Evolutionary conservation across 1,140 invertebrate species (phyloP), one percentile per base, ranked within the genome.

Genomic region (Halyomorpha halys): DNA sequence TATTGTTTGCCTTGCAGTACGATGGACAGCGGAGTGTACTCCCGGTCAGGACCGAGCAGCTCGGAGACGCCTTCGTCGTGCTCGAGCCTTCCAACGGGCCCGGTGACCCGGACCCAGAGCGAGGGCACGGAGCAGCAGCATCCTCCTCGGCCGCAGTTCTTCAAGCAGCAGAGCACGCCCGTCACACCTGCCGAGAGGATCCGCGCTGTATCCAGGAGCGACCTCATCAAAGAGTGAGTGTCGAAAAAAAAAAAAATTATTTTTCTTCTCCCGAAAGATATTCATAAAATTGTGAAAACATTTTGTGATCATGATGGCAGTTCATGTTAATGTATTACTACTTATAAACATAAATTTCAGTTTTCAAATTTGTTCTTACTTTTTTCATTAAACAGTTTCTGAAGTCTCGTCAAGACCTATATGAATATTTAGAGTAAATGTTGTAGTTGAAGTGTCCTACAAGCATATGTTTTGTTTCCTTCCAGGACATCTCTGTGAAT

Each of bases 1-100:
- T 18, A 0, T 25, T 45, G 59, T 19, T 65, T 54, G 39, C 61
- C 63, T 68, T 3, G 64, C 73, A 27, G 64, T 65, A 49, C 59
- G 69, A 61, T 23, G 68, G 68, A 15, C 51, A 67, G 51, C 72
- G 71, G 59, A 19, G 65, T 66, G 30, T 66, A 62, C 59, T 49
- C 51, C 30, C 21, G 61, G 25, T 66, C 61, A 19, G 44, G 27
- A 2, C 51, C 44, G 18, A 51, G 53, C 34, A 62, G 61, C 44
- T 62, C 51, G 11, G 61, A 63, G 27, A 49, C 65, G 6, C 61
- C 61, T 44, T 66, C 61, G 16, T 56, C 61, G 49, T 62, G 61
- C 27, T 66, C 65, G 25, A 63, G 51, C 45, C n/a, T 47, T 16
- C 45, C 49, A 11, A 61, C 19, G 47, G 19, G 21, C 18, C 21